A percentile compares a stretch with the other conserved stretches of the same genome.
Conservation (phyloP, 2,888 invertebrate genomes). For the Yponomeuta cagnagella region DNA sequence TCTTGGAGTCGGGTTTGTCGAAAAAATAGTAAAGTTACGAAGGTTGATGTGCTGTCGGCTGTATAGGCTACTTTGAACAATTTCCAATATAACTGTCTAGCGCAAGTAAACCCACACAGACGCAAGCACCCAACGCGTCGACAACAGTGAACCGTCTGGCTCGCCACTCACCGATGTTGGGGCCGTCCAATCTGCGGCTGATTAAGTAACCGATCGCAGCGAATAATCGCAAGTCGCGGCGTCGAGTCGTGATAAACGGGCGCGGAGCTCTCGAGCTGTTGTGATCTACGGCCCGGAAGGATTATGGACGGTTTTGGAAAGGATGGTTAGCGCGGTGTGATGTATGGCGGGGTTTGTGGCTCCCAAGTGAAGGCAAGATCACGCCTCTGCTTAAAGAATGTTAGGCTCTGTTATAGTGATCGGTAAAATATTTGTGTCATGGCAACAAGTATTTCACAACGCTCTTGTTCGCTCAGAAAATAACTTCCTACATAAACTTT, state of each 20-base stretch:
- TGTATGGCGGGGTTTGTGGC: not conserved
- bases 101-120: no score
- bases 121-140: not conserved
- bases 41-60: no score
- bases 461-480: no score
- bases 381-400: not conserved
- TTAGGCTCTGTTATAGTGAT: no score
- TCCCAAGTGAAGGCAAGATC: not conserved
- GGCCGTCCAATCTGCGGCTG: conserved; percentile 34
- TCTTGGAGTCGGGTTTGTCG: no score
- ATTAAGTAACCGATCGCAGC: conserved; percentile 39
- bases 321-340: not conserved
- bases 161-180: not conserved
- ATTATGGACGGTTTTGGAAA: not conserved
- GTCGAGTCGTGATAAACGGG: conserved; percentile 14
- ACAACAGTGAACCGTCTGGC: not conserved
- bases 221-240: conserved; percentile 32
- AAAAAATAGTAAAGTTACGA: no score
- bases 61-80: no score
- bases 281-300: conserved; percentile 1
- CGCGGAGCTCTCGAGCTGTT: not conserved
- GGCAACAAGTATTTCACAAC: no score
- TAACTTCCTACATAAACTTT: no score
- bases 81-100: no score
- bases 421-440: no score